Percentiles rank a stretch among this genome's conserved stretches.
These are phyloP conservation scores for Sylvia borin DNA, from an alignment of 2,797 vertebrate species.

Conservation along the genomic window DNA sequence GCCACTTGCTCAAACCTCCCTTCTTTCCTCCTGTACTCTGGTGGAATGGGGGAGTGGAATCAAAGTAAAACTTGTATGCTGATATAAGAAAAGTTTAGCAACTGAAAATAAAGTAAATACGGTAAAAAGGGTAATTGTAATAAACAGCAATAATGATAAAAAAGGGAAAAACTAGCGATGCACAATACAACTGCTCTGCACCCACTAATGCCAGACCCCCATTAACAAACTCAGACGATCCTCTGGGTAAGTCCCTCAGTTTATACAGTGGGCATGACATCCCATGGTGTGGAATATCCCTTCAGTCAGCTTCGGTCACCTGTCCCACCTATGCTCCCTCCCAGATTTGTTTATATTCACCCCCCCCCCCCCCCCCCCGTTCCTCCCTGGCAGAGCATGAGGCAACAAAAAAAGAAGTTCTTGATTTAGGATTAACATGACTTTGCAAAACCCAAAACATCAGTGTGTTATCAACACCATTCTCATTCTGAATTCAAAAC, in stretches of 20 bases:
- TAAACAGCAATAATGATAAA: not conserved
- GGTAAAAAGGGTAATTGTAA: not conserved
- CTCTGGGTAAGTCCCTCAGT: not conserved
- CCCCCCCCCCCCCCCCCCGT: not conserved
- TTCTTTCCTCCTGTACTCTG: not conserved
- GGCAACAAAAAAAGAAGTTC: not conserved
- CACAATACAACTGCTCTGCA: not conserved
- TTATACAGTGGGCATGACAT: not conserved
- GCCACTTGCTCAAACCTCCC: not conserved
- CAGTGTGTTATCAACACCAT: not conserved
- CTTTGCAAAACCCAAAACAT: not conserved
- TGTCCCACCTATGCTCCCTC: not conserved
- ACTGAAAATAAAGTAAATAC: not conserved
- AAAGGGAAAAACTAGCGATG: not conserved
- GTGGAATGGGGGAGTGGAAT: not conserved
- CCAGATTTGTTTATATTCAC: rapidly evolving
- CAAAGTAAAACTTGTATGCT: not conserved
- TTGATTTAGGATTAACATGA: not conserved
- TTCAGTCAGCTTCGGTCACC: not conserved
- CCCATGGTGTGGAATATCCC: not conserved
- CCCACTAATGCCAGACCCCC: rapidly evolving
- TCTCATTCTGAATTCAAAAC: not conserved
- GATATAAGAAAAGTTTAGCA: not conserved
- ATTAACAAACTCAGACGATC: rapidly evolving
- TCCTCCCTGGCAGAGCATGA: not conserved